Base-by-base conservation (phyloP, 37 sponge, comb jelly and placozoan species). In the Agelas oroides region DNA sequence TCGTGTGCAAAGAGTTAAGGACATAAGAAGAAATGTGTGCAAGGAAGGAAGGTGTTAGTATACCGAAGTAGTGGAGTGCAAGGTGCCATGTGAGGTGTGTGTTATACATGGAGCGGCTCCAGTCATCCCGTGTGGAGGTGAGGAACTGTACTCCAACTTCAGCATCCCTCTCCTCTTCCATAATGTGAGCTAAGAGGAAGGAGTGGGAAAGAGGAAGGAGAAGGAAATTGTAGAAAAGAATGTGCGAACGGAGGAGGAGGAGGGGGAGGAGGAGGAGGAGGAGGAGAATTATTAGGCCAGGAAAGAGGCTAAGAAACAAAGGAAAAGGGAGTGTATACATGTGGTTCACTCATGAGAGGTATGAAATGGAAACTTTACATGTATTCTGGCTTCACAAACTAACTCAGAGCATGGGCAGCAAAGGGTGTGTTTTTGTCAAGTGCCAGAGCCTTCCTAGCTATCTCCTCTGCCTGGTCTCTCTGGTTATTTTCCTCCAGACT, bases 71-170 rank as follows among this genome's bases (percentile, higher is more conserved):
- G 70, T 84, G 88, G 34, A 95, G 84, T 1, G 73, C 24, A 6
- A 95, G 75, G 67, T 95, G 95, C 95, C 95, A 95, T 1, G 87
- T 65, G 68, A 95, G 75, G 84, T 95, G 95, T 30, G n/a, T 53
- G 23, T 40, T 73, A 21, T 84, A 75, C 18, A 53, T 33, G n/a
- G 87, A 52, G 23, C 75, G 52, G 12, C 37, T 72, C 95, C 95
- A 95, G 34, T 89, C 60, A 0, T 70, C 56, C 24, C 87, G 76
- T 19, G 82, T 77, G n/a, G 82, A 78, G 14, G 79, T 76, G 0
- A 95, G 75, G 40, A 92, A 76, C 53, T 92, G 81, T 16, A 95
- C 83, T 24, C 95, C 95, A 55, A 64, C 76, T 53, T 63, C 35
- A 6, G 89, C 65, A 5, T 85, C 77, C 16, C 61, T 33, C 15